Evolutionary conservation across 2,113 vertebrate species (phyloP).

Genomic region (Neotoma lepida): DNA sequence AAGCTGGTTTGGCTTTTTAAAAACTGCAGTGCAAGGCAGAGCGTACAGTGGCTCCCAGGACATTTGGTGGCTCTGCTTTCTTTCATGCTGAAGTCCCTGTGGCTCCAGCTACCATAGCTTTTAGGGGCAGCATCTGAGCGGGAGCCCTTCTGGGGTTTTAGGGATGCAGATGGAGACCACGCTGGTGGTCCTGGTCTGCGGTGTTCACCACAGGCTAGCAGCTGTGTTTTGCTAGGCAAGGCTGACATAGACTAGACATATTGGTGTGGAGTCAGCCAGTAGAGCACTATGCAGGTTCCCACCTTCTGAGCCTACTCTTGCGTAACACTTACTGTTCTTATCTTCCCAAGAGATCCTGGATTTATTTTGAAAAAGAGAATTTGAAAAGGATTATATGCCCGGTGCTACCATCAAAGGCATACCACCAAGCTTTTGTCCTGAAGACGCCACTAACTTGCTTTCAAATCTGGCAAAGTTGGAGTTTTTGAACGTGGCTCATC

Average conservation of each 20-base stretch:
- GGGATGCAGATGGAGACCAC: background rate
- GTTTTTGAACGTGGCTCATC: conserved; percentile 57
- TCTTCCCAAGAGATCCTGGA: conserved; percentile 50
- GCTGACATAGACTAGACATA: background rate
- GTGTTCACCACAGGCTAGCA: background rate
- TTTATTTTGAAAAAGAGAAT: conserved; percentile 69
- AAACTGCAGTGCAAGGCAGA: background rate
- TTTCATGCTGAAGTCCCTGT: background rate
- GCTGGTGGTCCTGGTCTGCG: background rate
- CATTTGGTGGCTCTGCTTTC: background rate
- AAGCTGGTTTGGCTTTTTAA: background rate
- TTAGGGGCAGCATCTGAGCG: background rate
- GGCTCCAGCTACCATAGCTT: background rate
- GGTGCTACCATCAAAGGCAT: background rate
- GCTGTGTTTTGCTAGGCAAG: background rate
- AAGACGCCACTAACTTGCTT: conserved; percentile 2
- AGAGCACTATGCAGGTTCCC: background rate
- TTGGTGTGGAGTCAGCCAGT: background rate
- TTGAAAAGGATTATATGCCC: conserved; percentile 62
- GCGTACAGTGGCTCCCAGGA: background rate
- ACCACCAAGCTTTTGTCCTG: conserved; percentile 24
- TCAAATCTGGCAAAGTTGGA: conserved; percentile 35
- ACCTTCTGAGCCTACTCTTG: background rate
- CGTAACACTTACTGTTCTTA: background rate
- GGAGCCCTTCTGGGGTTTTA: background rate